Evolutionary conservation across 2,113 vertebrate species (phyloP).

Genomic region (Haplochromis burtoni): DNA sequence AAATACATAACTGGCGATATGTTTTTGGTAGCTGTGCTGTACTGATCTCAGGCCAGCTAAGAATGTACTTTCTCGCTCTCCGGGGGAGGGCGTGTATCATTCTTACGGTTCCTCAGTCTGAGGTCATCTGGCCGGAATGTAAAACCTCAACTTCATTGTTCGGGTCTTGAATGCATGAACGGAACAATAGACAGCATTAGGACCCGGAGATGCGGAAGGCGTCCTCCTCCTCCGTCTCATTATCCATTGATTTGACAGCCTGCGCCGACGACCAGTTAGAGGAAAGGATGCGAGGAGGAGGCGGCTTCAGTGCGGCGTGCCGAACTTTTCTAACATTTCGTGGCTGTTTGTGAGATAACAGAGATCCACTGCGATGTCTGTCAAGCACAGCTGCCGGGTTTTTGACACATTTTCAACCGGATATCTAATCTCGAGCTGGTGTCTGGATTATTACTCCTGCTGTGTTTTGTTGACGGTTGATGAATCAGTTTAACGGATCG

Average conservation of each 20-base stretch:
- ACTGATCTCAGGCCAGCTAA: neutral
- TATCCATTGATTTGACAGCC: conserved; percentile 29
- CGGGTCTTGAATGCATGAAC: neutral
- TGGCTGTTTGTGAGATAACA: neutral
- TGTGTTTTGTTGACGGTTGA: neutral
- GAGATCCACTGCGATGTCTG: conserved; percentile 12
- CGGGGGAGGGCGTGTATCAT: neutral
- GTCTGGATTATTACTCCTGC: neutral
- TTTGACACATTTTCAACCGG: neutral
- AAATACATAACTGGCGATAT: neutral
- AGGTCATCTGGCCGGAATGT: neutral
- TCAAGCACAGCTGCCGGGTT: neutral
- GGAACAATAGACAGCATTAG: conserved; percentile 36
- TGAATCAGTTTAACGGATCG: neutral
- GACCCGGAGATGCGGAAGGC: conserved; percentile 43
- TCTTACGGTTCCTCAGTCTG: neutral
- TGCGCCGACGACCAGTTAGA: neutral
- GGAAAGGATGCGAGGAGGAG: conserved; percentile 27
- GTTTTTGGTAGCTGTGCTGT: neutral
- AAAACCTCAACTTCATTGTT: neutral
- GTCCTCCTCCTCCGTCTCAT: neutral
- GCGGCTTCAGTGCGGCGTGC: neutral
- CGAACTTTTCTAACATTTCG: conserved; percentile 13
- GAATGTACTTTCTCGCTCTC: neutral
- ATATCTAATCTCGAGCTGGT: neutral